Percentiles rank a stretch among this genome's conserved stretches.
Evolutionary conservation across 2,888 invertebrate species (phyloP).

Genomic region (Bimastos eiseni): DNA sequence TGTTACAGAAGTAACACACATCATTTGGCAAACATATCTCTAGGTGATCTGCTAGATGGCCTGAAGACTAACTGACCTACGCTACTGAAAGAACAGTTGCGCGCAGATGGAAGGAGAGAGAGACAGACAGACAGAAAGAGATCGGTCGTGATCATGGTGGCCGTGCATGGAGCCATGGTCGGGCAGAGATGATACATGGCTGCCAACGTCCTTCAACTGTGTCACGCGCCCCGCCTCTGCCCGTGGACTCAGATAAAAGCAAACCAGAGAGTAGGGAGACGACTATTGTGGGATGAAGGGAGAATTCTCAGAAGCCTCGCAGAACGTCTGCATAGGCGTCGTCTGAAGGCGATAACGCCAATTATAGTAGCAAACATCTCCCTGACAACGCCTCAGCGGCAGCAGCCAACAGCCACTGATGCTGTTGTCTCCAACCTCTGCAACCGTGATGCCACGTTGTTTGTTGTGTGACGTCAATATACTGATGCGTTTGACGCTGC

Average conservation of each 20-base stretch:
- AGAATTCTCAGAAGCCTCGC: neutral
- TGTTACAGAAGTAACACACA: too few relatives aligned
- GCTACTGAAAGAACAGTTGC: neutral
- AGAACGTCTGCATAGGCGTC: neutral
- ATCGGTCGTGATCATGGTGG: neutral
- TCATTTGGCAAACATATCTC: too few relatives aligned
- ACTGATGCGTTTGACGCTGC: constrained; percentile 4
- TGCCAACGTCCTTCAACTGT: neutral
- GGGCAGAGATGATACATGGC: neutral
- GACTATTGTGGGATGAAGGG: neutral
- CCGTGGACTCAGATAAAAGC: constrained; percentile 13
- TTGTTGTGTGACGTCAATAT: constrained; percentile 13
- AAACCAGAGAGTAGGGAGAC: neutral
- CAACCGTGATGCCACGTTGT: neutral
- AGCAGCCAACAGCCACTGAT: neutral
- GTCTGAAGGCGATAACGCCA: neutral
- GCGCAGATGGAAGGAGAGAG: neutral
- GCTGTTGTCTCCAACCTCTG: neutral
- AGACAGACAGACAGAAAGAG: neutral
- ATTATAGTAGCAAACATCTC: constrained; percentile 13
- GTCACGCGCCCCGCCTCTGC: neutral
- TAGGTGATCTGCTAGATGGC: neutral
- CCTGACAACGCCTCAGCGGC: neutral
- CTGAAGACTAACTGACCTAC: neutral
- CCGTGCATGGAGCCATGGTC: too few relatives aligned